Evolutionary conservation across 1,140 invertebrate genomes (phyloP), one percentile per base, ranked within the genome.

Genomic region (Lutraria rhynchaena): DNA sequence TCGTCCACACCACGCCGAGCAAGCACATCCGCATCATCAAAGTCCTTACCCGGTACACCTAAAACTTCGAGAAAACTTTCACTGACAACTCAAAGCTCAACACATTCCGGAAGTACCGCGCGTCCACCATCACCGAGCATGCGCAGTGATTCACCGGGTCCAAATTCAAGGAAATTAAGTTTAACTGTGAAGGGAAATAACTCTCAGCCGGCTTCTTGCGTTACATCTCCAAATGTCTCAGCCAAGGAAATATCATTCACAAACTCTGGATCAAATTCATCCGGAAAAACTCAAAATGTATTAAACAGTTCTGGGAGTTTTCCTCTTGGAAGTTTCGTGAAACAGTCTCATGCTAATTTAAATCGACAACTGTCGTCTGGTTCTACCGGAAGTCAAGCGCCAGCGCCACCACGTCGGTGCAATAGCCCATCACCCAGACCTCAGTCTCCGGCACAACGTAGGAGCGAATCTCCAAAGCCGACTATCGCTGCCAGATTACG

Each of bases 81-180:
- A 31, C n/a, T 80, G 24, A 60, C 76, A 33, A 35, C 76, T 15
- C 74, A 24, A 35, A 49, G 53, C 15, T 65, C 60, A 65, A 58
- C 70, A 49, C 60, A 78, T 78, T 75, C 71, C 70, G 81, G 49
- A 55, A 75, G 53, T 41, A 78, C 69, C 35, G 31, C 65, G 13
- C 71, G 85, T 67, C 75, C 83, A 13, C 22, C 81, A 57, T 86
- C 85, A 29, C 85, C 85, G 57, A 73, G 85, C 71, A 86, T 86
- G 51, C 85, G 85, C 44, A 86, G 85, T 83, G 71, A 67, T 24
- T 86, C 85, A 41, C 85, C 85, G 81, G 85, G 76, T 49, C 83
- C 83, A 71, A 81, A 53, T 76, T 58, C 85, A 63, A 82, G 77
- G 69, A 84, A 83, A 61, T 63, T 81, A 44, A 77, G 74, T 37